phyloP scores from a whole-genome alignment of 2,888 invertebrate species.

The Ophion ventricosus region DNA sequence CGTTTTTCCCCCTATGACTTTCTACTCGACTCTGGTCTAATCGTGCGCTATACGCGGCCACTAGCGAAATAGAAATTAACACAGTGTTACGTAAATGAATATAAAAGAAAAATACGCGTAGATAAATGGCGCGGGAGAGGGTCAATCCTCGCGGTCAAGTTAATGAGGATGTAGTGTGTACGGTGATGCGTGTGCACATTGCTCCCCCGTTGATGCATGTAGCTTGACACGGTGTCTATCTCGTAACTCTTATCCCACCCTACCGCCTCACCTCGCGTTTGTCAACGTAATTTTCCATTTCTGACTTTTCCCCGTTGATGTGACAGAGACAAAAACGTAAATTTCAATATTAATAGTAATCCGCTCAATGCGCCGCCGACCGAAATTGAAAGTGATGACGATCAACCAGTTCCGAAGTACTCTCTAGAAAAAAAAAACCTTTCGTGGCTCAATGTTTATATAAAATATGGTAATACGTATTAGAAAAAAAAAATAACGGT shows the following conservation, averaged over 20 bases:
- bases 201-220: conserved; percentile 36
- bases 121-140: conserved; percentile 70
- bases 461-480: no score
- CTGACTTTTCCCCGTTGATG: conserved; percentile 16
- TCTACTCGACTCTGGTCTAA: background rate
- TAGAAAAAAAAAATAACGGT: no score
- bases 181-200: conserved; percentile 68
- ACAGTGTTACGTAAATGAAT: conserved; percentile 73
- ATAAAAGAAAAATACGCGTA: conserved; percentile 64
- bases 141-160: conserved; percentile 69
- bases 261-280: conserved; percentile 51
- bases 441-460: background rate
- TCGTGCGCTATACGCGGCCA: background rate
- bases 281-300: conserved; percentile 60
- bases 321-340: background rate
- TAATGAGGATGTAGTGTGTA: conserved; percentile 82
- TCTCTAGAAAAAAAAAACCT: background rate
- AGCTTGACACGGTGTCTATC: conserved; percentile 66
- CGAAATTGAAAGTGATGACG: background rate
- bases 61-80: conserved; percentile 78
- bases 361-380: background rate
- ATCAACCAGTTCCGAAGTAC: background rate
- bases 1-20: background rate
- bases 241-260: conserved; percentile 63
- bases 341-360: background rate